Base-by-base conservation (phyloP, 2,797 vertebrate species). In the Scolopax bukidnonensis region DNA sequence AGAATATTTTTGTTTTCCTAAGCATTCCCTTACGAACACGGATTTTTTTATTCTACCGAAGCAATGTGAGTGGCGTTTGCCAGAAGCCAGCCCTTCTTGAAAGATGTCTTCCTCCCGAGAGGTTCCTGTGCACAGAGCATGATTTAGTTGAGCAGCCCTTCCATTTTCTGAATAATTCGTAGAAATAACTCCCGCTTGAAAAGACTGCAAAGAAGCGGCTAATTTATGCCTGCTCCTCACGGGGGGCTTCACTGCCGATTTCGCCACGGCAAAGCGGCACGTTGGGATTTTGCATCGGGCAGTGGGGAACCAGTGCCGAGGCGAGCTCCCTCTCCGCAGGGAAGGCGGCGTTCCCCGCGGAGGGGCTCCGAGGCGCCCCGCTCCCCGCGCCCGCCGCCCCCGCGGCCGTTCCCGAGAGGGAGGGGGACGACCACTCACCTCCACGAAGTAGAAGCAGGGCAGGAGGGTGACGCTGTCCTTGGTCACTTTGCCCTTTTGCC, bases 371-470 rank as follows among this genome's bases (percentile, higher is more conserved):
- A 11, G 19, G 10, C 32, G 27, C 61, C 21, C 60, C 45, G 59
- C 48, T 12, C 25, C 68, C 51, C 45, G 59, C 48, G 12, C 25
- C 68, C 51, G 23, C 51, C 24, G 19, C 23, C 12, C 48, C 69
- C 45, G 43, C 27, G 11, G 11, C 77, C 28, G 27, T 18, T 53
- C 67, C 41, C 79, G 13, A 13, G 57, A 40, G 64, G 36, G 32
- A 61, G 38, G 25, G 3, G 18, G 69, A n/a, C 32, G 32, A 15
- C 56, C 83, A 97, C 99, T 98, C 97, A 99, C 99, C 99, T 99
- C 99, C 32, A 99, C 99, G 89, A 99, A 99, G 97, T 99, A 99
- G 97, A 99, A 99, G 96, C 99, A 99, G 83, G 99, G 99, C 96
- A 99, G 98, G 95, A 99, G 97, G 67, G 99, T 99, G 94, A 99